A percentile compares a stretch with the other conserved stretches of the same genome.
These are phyloP conservation scores for Yponomeuta plumbellus DNA, from an alignment of 2,888 invertebrate genomes.

Conservation along the genomic window DNA sequence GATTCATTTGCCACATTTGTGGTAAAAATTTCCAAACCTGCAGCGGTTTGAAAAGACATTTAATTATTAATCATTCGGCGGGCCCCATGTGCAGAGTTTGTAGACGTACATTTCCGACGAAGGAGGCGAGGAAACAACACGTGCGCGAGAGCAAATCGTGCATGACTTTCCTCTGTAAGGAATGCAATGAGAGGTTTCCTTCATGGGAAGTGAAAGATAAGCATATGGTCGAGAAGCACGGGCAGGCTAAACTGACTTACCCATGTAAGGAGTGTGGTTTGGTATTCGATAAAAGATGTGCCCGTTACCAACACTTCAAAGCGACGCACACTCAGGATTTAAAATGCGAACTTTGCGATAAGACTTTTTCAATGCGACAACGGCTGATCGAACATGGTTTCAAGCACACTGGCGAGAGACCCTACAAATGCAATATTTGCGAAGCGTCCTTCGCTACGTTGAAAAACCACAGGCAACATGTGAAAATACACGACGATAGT, in stretches of 20 bases:
- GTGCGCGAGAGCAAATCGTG: slow-evolving; percentile 20
- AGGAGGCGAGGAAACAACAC: slow-evolving; percentile 19
- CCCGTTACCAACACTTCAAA: slow-evolving; percentile 21
- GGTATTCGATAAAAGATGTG: slow-evolving; percentile 17
- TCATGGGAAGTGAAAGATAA: slow-evolving; percentile 16
- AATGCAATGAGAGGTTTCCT: slow-evolving; percentile 20
- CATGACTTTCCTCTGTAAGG: slow-evolving; percentile 16
- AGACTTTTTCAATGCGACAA: slow-evolving; percentile 15
- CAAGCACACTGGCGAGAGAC: slow-evolving; percentile 20
- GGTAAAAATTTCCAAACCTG: slow-evolving; percentile 22
- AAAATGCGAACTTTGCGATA: slow-evolving; percentile 23
- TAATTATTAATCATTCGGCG: slow-evolving; percentile 9
- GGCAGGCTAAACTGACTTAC: slow-evolving; percentile 17
- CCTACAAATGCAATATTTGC: slow-evolving; percentile 19
- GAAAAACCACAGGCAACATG: slow-evolving; percentile 13
- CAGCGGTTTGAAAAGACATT: slow-evolving; percentile 16
- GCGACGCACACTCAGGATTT: slow-evolving; percentile 19
- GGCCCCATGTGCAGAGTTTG: slow-evolving; percentile 18
- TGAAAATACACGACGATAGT: slow-evolving; percentile 11
- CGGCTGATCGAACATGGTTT: slow-evolving; percentile 16
- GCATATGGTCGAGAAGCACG: slow-evolving; percentile 21
- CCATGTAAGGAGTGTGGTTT: slow-evolving; percentile 21
- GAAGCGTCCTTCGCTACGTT: slow-evolving; percentile 14
- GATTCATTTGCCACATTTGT: slow-evolving; percentile 22
- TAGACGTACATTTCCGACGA: slow-evolving; percentile 18